phyloP scores from a whole-genome alignment of 2,888 invertebrate species.

The Aleiodes leptofemur region DNA sequence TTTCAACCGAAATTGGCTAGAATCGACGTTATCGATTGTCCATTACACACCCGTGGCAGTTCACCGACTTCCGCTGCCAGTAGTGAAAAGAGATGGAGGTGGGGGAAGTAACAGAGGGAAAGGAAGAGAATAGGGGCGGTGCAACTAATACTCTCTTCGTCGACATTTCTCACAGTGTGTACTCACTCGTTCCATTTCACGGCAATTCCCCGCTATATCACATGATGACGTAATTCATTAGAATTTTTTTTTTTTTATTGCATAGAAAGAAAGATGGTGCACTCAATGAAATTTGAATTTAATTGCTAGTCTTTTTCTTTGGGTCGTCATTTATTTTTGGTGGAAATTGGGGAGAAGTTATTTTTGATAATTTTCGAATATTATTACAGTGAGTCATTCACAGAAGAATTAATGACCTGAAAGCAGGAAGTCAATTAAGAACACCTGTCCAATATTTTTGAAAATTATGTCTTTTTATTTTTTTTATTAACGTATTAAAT shows the following conservation, averaged over 20 bases:
- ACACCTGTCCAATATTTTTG: conserved; percentile 2
- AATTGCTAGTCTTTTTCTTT: conserved; percentile 12
- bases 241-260: conserved; percentile 10
- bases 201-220: conserved; percentile 16
- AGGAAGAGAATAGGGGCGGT: conserved; percentile 11
- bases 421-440: conserved; percentile 17
- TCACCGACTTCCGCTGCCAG: conserved; percentile 39
- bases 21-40: conserved; percentile 55
- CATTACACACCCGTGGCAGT: conserved; percentile 49
- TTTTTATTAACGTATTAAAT: background rate
- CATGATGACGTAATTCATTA: conserved; percentile 23
- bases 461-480: background rate
- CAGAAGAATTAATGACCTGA: background rate
- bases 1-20: conserved; percentile 49
- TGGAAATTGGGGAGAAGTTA: conserved; percentile 10
- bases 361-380: conserved; percentile 20
- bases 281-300: conserved; percentile 8
- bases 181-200: conserved; percentile 17
- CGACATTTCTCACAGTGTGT: conserved; percentile 20
- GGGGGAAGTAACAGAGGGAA: background rate
- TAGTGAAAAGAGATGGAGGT: conserved; percentile 7
- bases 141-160: conserved; percentile 33
- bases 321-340: background rate
- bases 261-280: background rate
- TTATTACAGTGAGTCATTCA: background rate